Evolutionary conservation across 2,797 vertebrate genomes (phyloP).

Genomic region (Pyrocephalus nanus): DNA sequence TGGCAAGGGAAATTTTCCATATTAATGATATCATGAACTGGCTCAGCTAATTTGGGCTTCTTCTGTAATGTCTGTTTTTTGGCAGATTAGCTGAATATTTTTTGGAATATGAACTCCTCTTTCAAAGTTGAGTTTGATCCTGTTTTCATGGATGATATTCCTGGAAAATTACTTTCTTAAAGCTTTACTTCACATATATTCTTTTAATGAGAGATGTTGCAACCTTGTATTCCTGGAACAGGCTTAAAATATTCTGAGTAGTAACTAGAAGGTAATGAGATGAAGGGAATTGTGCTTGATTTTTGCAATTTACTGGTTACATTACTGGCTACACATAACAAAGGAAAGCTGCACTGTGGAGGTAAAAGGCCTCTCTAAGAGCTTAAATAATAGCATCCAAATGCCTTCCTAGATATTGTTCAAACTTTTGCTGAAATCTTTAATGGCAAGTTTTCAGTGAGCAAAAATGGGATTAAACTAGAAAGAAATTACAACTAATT

Average conservation of each 20-base stretch:
- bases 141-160: conserved; percentile 1
- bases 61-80: neutral
- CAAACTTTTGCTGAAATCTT: neutral
- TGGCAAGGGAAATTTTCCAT: conserved; percentile 2
- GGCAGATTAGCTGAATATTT: neutral
- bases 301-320: neutral
- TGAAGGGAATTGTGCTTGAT: neutral
- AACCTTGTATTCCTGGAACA: neutral
- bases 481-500: neutral
- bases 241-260: neutral
- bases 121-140: neutral
- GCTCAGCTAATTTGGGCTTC: conserved; percentile 4
- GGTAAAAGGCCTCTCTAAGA: neutral
- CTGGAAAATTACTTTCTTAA: conserved; percentile 38
- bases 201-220: neutral
- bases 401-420: neutral
- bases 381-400: neutral
- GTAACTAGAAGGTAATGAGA: neutral
- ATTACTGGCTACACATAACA: neutral
- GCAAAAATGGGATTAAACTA: neutral
- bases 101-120: neutral
- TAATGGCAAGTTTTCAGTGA: neutral
- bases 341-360: neutral
- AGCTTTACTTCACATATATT: neutral
- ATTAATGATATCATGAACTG: neutral